Conservation (phyloP, 2,113 vertebrate genomes). For the Promerops cafer region DNA sequence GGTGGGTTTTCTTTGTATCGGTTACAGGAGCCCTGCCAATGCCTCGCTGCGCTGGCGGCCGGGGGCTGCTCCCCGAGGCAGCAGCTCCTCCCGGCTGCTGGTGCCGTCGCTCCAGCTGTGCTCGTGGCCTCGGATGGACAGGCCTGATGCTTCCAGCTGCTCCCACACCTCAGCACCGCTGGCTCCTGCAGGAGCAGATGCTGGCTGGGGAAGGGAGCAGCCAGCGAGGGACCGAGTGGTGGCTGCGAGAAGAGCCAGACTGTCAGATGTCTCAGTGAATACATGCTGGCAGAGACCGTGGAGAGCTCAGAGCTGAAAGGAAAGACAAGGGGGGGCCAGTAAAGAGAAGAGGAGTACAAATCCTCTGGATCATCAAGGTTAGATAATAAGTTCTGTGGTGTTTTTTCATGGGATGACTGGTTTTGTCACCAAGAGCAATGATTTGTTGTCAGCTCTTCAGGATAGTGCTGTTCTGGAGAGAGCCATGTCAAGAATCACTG, state of each 20-base stretch:
- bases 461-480: not conserved
- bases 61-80: not conserved
- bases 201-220: not conserved
- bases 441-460: not conserved
- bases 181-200: accelerated
- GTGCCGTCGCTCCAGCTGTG: accelerated
- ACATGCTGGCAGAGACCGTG: accelerated
- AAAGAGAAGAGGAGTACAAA: not conserved
- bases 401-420: not conserved
- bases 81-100: not conserved
- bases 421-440: not conserved
- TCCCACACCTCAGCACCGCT: not conserved
- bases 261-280: not conserved
- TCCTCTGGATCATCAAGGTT: not conserved
- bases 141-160: not conserved
- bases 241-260: not conserved
- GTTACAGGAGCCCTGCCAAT: not conserved
- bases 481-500: not conserved
- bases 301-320: not conserved
- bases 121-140: not conserved
- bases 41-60: accelerated
- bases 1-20: not conserved
- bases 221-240: not conserved
- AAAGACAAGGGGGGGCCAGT: not conserved
- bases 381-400: not conserved